A percentile compares a stretch with the other conserved stretches of the same genome.
Evolutionary conservation across 2,113 vertebrate species (phyloP).

Genomic region (Smithornis capensis): DNA sequence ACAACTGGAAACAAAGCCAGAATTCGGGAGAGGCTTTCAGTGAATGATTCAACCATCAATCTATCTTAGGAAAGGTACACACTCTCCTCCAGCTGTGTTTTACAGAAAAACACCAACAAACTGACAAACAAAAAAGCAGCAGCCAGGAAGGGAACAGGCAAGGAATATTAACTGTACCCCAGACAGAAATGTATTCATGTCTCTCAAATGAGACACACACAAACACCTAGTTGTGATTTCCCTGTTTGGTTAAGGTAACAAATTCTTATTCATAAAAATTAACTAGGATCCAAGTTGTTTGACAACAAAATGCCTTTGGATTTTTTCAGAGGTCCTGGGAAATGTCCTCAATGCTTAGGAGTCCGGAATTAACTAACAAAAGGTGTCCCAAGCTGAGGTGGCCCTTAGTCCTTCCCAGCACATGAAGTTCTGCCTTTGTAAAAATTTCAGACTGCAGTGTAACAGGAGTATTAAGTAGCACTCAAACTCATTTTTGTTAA

Average conservation of each 20-base stretch:
- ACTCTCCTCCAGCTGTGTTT: not conserved
- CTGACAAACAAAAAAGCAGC: not conserved
- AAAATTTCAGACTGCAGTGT: not conserved
- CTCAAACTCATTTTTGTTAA: not conserved
- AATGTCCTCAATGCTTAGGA: not conserved
- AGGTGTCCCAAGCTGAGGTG: not conserved
- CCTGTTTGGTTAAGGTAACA: not conserved
- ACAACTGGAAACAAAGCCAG: not conserved
- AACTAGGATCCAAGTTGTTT: not conserved
- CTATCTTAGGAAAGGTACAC: not conserved
- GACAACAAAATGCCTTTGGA: not conserved
- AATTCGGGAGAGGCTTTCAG: not conserved
- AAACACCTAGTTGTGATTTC: not conserved
- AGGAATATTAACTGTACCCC: not conserved
- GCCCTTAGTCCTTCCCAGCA: not conserved
- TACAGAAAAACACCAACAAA: not conserved
- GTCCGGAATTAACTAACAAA: not conserved
- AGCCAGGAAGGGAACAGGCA: not conserved
- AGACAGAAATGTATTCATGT: not conserved
- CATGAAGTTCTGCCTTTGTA: not conserved
- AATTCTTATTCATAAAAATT: not conserved
- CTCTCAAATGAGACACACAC: not conserved
- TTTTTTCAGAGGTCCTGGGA: not conserved
- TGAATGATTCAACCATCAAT: not conserved
- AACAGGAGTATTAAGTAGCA: not conserved